phyloP scores from a whole-genome alignment of 2,113 vertebrate species.

The Pseudorectes ferrugineus region DNA sequence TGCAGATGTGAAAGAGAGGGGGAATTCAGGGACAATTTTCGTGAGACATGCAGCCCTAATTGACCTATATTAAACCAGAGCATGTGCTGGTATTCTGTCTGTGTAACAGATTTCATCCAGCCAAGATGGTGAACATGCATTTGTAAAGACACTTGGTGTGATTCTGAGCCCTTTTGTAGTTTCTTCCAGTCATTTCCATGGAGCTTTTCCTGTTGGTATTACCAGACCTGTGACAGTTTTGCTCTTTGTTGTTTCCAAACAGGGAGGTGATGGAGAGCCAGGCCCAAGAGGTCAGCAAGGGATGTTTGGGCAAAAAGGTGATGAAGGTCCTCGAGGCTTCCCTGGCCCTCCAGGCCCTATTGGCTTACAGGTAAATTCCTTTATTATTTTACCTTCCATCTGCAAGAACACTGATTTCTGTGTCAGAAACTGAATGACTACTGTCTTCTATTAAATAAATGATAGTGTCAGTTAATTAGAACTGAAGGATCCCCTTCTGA shows the following conservation, averaged over 20 bases:
- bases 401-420: neutral
- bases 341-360: constrained; percentile 95
- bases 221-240: neutral
- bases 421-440: neutral
- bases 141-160: neutral
- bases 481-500: neutral
- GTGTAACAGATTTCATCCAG: neutral
- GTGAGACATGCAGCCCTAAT: neutral
- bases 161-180: neutral
- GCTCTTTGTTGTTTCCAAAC: neutral
- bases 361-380: constrained; percentile 86
- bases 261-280: constrained; percentile 95
- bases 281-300: constrained; percentile 96
- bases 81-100: neutral
- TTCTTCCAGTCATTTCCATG: neutral
- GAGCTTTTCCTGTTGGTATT: neutral
- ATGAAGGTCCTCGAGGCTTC: constrained; percentile 94
- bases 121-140: neutral
- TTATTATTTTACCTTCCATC: neutral
- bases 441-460: neutral
- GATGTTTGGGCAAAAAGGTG: constrained; percentile 98
- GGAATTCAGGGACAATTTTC: neutral
- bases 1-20: neutral
- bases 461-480: neutral
- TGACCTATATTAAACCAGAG: neutral